Evolutionary conservation across 2,888 invertebrate genomes (phyloP).

Genomic region (Holacanthella duospinosa): DNA sequence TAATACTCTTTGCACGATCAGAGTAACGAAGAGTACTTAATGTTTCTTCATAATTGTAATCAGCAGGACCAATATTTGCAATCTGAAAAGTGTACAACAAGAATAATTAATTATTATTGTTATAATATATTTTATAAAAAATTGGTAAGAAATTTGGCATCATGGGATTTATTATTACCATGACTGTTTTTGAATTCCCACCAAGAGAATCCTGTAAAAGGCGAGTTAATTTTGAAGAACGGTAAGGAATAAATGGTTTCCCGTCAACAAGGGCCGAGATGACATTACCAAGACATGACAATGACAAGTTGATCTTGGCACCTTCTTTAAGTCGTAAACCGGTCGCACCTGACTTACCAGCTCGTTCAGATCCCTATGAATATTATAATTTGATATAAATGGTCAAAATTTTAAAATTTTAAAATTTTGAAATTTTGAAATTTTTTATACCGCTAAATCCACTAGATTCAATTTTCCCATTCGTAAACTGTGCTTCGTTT

Average conservation of each 20-base stretch:
- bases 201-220: conserved; percentile 92
- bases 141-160: background rate
- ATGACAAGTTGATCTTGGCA: conserved; percentile 81
- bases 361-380: conserved; percentile 82
- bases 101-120: too few species aligned
- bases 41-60: conserved; percentile 92
- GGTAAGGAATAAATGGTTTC: conserved; percentile 94
- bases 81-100: conserved; percentile 59
- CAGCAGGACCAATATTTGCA: conserved; percentile 94
- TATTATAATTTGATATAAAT: too few species aligned
- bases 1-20: conserved; percentile 93
- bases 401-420: background rate
- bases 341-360: conserved; percentile 90
- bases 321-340: conserved; percentile 90
- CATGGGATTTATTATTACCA: conserved; percentile 51
- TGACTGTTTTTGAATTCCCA: conserved; percentile 89
- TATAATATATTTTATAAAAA: background rate
- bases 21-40: conserved; percentile 94
- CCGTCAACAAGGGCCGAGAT: conserved; percentile 97
- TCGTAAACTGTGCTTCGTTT: conserved; percentile 58
- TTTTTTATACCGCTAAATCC: conserved; percentile 72
- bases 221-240: conserved; percentile 92
- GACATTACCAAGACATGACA: conserved; percentile 94
- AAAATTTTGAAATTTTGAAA: background rate
- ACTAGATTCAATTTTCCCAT: conserved; percentile 96